phyloP scores from a whole-genome alignment of 2,888 invertebrate genomes.

The Eupsilia transversa region DNA sequence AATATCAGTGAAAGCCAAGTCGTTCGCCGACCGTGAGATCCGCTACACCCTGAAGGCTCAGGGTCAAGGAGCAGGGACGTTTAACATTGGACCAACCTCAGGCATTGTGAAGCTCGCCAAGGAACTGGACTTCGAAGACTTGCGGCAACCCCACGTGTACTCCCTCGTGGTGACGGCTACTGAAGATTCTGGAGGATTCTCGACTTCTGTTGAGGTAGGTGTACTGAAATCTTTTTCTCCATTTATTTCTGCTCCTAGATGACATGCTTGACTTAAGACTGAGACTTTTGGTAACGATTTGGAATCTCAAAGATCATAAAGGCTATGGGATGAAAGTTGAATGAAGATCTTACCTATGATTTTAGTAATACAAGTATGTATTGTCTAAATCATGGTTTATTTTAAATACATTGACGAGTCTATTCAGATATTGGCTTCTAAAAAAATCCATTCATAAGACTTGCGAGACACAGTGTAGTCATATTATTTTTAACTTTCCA shows the following conservation, averaged over 20 bases:
- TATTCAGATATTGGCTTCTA: background rate
- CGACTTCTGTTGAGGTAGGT: slow-evolving; percentile 97
- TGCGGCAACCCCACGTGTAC: slow-evolving; percentile 98
- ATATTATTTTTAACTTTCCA: slow-evolving; percentile 31
- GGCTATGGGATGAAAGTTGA: background rate
- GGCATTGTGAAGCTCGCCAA: slow-evolving; percentile 99
- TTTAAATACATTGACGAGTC: background rate
- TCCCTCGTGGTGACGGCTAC: slow-evolving; percentile 98
- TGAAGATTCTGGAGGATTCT: slow-evolving; percentile 99
- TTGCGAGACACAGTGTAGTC: background rate
- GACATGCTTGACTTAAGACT: background rate
- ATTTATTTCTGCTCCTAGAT: background rate
- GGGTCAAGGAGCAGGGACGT: slow-evolving; percentile 98
- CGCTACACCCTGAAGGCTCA: slow-evolving; percentile 98
- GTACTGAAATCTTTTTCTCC: background rate
- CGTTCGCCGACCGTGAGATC: slow-evolving; percentile 98
- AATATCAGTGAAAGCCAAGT: slow-evolving; percentile 98
- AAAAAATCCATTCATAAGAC: background rate
- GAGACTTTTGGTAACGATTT: background rate
- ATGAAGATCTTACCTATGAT: background rate
- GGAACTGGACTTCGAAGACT: slow-evolving; percentile 98
- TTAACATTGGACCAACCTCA: slow-evolving; percentile 98
- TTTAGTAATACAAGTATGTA: too few species aligned
- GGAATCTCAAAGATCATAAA: too few species aligned
- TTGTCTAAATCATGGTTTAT: background rate